Percentiles rank a stretch among this genome's conserved stretches.
Conservation (phyloP, 2,113 vertebrate genomes). For the Scomber japonicus region DNA sequence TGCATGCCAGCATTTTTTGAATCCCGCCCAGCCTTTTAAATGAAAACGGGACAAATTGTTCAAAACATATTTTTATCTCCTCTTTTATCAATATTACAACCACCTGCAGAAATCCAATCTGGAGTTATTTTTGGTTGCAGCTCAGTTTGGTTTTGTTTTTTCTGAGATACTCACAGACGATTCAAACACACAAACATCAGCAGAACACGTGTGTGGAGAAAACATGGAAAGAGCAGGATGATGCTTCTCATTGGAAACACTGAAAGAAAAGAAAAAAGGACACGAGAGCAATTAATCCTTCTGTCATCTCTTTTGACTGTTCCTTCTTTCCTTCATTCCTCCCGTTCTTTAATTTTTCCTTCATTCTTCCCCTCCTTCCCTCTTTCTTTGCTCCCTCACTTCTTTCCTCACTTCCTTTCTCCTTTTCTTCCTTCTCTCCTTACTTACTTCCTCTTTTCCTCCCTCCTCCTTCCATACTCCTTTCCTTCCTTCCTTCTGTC, state of each 20-base stretch:
- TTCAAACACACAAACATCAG: conserved; percentile 6
- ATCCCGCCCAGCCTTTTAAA: conserved; percentile 4
- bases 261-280: conserved; percentile 7
- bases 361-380: no score
- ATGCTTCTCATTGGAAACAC: conserved; percentile 2
- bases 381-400: no score
- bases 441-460: no score
- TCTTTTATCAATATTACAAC: conserved; percentile 30
- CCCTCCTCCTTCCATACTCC: no score
- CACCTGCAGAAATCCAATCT: conserved; percentile 27
- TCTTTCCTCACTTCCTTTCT: no score
- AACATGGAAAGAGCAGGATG: neutral
- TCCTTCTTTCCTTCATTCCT: no score
- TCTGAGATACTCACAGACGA: neutral
- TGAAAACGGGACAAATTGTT: conserved; percentile 18
- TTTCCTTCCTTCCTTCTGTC: no score
- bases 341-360: no score
- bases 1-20: conserved; percentile 20
- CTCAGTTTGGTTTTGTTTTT: neutral
- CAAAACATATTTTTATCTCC: conserved; percentile 8
- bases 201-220: conserved; percentile 9
- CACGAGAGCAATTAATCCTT: neutral
- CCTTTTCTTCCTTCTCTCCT: no score
- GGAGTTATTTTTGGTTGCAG: neutral
- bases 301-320: no score